Base-by-base conservation (phyloP, 2,888 invertebrate genomes). In the Romanomermis culicivorax region DNA sequence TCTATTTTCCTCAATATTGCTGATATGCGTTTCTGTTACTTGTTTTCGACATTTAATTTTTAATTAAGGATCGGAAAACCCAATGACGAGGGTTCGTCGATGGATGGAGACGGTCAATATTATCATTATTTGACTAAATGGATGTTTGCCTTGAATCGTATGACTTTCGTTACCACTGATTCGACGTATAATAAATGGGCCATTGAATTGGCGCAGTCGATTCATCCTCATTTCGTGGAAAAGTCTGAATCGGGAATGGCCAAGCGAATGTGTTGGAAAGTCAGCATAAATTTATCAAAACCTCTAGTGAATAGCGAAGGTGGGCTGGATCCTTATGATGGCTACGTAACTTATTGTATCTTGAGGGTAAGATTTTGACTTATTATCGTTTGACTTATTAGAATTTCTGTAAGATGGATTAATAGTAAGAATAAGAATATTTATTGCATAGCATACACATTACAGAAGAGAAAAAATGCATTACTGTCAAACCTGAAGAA, bases 41-140 rank as follows among this genome's bases (percentile, higher is more conserved):
- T n/a, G n/a, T n/a, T n/a, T n/a, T n/a, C n/a, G n/a, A n/a, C n/a
- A n/a, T n/a, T n/a, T n/a, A n/a, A n/a, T n/a, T n/a, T n/a, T n/a
- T 36, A 36, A 3, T 29, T 51, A 17, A 51, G 55, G 20, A 55
- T 55, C 29, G 55, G 55, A 4, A 55, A 57, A 27, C 57, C 55
- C 25, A 7, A 56, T 26, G 53, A 4, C 7, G 55, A 54, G 29
- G 54, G 54, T 20, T 1, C 29, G 2, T 36, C 29, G 27, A 55
- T 47, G 54, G 2, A 11, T 20, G 17, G 55, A 23, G 56, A 51
- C 42, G 52, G 54, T n/a, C 56, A 61, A 54, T 61, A 61, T 55
- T 61, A 56, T 48, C 61, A 61, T 55, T 61, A 61, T 54, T 57
- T 61, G 25, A 59, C 60, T 24, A 61, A 61, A 54, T 61, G 61